Evolutionary conservation across 1,140 invertebrate species (phyloP).

Genomic region (Drosophila ogumai): DNA sequence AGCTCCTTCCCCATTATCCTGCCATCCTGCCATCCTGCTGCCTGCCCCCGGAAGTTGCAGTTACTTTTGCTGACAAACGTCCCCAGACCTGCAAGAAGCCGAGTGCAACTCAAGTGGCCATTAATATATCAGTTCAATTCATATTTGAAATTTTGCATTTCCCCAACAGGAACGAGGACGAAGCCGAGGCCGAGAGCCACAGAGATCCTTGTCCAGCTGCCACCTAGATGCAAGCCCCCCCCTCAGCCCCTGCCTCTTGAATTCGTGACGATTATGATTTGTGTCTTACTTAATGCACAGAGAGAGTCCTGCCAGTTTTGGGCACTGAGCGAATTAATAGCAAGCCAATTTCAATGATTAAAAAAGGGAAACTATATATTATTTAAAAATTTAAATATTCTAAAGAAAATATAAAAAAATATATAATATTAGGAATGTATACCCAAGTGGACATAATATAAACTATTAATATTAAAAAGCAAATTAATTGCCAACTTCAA

Average conservation of each 20-base stretch:
- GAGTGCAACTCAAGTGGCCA: conserved; percentile 75
- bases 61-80: conserved; percentile 77
- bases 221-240: conserved; percentile 2
- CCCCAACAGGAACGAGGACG: conserved; percentile 53
- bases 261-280: conserved; percentile 78
- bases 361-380: not conserved
- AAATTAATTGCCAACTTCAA: no score
- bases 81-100: conserved; percentile 25
- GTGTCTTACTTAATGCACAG: conserved; percentile 84
- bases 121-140: conserved; percentile 84
- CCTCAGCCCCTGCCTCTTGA: not conserved
- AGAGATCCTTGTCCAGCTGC: conserved; percentile 47
- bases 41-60: conserved; percentile 62
- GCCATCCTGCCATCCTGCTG: not conserved
- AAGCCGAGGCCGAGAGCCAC: conserved; percentile 12
- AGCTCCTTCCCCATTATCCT: conserved; percentile 6
- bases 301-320: conserved; percentile 40
- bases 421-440: not conserved
- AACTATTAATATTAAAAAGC: not conserved
- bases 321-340: conserved; percentile 9
- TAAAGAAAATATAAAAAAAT: not conserved
- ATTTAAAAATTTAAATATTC: no score
- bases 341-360: not conserved
- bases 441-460: no score
- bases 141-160: conserved; percentile 84